A percentile compares a stretch with the other conserved stretches of the same genome.
Evolutionary conservation across 2,888 invertebrate genomes (phyloP).

Genomic region (Andrena trimmerana): DNA sequence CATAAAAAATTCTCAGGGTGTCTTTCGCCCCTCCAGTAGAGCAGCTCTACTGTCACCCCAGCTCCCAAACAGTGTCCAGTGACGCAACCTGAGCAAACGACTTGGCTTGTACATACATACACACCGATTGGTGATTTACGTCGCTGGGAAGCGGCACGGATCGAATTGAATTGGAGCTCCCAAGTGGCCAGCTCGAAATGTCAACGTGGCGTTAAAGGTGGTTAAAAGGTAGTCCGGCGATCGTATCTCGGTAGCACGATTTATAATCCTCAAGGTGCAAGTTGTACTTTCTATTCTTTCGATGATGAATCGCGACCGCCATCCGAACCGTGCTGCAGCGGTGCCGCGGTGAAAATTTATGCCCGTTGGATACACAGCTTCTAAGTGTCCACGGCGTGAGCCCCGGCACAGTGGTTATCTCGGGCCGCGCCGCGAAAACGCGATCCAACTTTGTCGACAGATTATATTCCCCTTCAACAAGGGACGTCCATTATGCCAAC

Average conservation of each 20-base stretch:
- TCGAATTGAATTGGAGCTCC: conserved; percentile 19
- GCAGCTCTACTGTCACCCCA: too few species aligned
- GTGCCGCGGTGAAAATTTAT: conserved; percentile 43
- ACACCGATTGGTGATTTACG: neutral
- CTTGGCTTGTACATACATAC: conserved; percentile 1
- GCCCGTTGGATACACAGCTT: conserved; percentile 14
- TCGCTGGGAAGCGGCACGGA: neutral
- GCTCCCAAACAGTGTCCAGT: neutral
- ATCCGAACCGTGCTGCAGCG: neutral
- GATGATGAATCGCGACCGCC: conserved; percentile 39
- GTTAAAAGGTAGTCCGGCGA: conserved; percentile 18
- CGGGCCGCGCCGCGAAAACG: conserved; percentile 17
- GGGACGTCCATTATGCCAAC: conserved; percentile 54
- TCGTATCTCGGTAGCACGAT: conserved; percentile 35
- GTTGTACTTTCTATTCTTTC: conserved; percentile 54
- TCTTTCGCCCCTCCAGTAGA: too few species aligned
- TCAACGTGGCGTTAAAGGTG: conserved; percentile 48
- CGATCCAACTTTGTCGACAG: conserved; percentile 31
- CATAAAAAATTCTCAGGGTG: too few species aligned
- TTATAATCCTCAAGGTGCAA: conserved; percentile 51
- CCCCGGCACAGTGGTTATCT: conserved; percentile 26
- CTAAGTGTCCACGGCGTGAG: conserved; percentile 32
- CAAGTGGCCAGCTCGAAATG: conserved; percentile 20
- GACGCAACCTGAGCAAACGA: neutral
- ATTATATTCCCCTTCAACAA: conserved; percentile 31